Evolutionary conservation across 2,888 invertebrate genomes (phyloP).

Genomic region (Tachina grossa): DNA sequence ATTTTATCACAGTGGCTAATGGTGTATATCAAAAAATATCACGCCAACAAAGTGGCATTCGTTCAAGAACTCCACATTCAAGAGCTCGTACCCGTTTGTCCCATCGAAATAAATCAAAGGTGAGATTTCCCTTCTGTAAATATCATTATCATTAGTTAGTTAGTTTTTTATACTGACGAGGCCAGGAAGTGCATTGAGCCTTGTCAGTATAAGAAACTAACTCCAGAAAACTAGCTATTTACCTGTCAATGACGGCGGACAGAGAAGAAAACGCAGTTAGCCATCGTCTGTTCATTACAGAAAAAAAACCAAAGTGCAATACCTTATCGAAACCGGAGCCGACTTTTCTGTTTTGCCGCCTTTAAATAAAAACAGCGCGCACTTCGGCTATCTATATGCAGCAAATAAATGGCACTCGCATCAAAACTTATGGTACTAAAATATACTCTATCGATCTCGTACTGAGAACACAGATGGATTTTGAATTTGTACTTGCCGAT

Average conservation of each 20-base stretch:
- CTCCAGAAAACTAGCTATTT: background rate
- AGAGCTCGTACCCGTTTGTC: too few species aligned
- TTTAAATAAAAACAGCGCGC: background rate
- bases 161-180: background rate
- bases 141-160: background rate
- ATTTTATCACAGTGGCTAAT: conserved; percentile 87
- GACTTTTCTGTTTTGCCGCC: conserved; percentile 3
- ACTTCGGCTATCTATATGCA: background rate
- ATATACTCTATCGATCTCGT: too few species aligned
- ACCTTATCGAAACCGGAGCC: background rate
- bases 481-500: too few species aligned
- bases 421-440: conserved; percentile 12
- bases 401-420: too few species aligned
- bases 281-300: background rate
- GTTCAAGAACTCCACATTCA: too few species aligned
- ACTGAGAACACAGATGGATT: too few species aligned
- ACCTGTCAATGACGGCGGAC: background rate
- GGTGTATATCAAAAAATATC: conserved; percentile 99
- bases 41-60: too few species aligned
- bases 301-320: background rate
- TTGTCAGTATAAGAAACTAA: background rate
- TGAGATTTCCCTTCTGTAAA: background rate
- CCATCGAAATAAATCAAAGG: background rate
- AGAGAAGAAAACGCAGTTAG: background rate
- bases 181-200: background rate